phyloP scores from a whole-genome alignment of 2,888 invertebrate genomes.

The Imbricaverruca yamaguchii region DNA sequence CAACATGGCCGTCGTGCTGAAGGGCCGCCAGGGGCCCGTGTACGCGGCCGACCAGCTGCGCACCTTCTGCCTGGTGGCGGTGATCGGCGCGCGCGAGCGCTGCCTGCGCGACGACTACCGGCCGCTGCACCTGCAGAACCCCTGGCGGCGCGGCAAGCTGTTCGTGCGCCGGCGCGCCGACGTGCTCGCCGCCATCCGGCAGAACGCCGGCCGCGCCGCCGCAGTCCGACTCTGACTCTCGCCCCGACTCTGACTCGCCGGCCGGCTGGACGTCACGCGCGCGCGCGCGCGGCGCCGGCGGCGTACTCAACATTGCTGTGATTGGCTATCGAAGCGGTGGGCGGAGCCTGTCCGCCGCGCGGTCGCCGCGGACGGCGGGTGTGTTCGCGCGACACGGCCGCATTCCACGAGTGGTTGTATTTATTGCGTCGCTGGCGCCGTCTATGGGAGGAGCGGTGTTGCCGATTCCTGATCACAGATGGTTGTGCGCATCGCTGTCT shows the following conservation, averaged over 20 bases:
- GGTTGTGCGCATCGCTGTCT: too few relatives aligned
- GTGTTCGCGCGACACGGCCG: too few relatives aligned
- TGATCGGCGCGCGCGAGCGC: constrained; percentile 88
- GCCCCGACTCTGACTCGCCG: constrained; percentile 15
- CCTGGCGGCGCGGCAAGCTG: constrained; percentile 88
- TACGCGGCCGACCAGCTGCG: constrained; percentile 63
- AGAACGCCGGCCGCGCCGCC: constrained; percentile 60
- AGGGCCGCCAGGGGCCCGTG: constrained; percentile 73
- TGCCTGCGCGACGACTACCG: constrained; percentile 91
- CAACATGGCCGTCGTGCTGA: constrained; percentile 82
- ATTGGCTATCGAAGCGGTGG: too few relatives aligned
- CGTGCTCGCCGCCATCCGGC: constrained; percentile 76
- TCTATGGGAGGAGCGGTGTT: too few relatives aligned
- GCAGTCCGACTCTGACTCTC: constrained; percentile 27
- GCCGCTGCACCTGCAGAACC: constrained; percentile 85
- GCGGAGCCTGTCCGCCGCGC: too few relatives aligned
- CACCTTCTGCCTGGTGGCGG: constrained; percentile 89
- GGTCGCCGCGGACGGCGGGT: too few relatives aligned
- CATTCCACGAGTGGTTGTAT: too few relatives aligned
- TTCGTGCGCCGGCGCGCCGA: constrained; percentile 89
- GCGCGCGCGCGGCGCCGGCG: too few relatives aligned
- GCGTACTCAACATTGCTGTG: too few relatives aligned
- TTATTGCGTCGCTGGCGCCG: too few relatives aligned
- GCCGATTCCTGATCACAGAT: too few relatives aligned
- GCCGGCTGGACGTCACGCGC: too few relatives aligned